These are phyloP conservation scores for Gymnopithys bicolor DNA, from an alignment of 2,797 vertebrate species.

Conservation along the genomic window DNA sequence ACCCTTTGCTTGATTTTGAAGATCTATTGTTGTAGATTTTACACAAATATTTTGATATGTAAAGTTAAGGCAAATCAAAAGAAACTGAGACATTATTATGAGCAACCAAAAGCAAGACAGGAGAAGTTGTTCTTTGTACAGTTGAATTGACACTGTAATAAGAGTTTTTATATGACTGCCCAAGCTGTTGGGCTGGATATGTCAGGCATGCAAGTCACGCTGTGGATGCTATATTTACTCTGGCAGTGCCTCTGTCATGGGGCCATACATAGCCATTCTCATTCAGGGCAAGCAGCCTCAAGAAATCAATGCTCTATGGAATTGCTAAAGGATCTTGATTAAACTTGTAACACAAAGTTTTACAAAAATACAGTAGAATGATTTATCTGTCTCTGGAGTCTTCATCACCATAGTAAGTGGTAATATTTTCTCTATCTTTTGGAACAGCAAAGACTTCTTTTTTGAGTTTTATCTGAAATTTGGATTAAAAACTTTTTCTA, in stretches of 20 bases:
- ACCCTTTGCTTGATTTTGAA: neutral
- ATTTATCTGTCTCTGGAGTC: neutral
- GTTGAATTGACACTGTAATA: neutral
- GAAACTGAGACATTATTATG: neutral
- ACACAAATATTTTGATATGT: neutral
- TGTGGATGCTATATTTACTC: conserved; percentile 77
- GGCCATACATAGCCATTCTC: conserved; percentile 70
- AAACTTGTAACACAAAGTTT: neutral
- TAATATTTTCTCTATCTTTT: neutral
- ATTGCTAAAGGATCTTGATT: conserved; percentile 44
- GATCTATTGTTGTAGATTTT: accelerated
- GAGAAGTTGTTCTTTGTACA: neutral
- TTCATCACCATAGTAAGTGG: conserved; percentile 67
- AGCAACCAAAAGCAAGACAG: accelerated
- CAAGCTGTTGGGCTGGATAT: conserved; percentile 42
- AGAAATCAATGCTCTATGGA: conserved; percentile 36
- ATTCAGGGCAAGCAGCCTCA: conserved; percentile 41
- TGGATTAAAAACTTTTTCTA: neutral
- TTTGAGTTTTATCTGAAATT: neutral
- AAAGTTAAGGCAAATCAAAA: neutral
- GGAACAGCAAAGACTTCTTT: neutral
- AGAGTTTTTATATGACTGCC: neutral
- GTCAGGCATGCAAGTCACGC: conserved; percentile 55
- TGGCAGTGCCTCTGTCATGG: conserved; percentile 35
- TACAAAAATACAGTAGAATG: neutral